A percentile compares a stretch with the other conserved stretches of the same genome.
Evolutionary conservation across 2,888 invertebrate genomes (phyloP).

Genomic region (Stictocephala bisonia): DNA sequence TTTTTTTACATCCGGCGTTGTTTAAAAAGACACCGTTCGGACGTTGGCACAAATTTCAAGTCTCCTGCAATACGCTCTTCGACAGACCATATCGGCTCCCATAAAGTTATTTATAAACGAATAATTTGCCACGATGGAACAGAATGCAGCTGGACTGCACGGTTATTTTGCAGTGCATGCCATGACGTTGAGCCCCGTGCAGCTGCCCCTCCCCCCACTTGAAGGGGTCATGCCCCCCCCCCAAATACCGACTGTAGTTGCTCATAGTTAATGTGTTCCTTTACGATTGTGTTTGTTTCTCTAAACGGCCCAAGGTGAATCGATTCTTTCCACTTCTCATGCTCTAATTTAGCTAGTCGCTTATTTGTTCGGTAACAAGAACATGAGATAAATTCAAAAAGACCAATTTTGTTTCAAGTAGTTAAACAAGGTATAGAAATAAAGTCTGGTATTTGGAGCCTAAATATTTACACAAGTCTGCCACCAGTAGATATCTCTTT

Average conservation of each 20-base stretch:
- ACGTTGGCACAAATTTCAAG: not conserved
- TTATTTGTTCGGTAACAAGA: no score
- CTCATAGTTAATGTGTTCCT: constrained; percentile 14
- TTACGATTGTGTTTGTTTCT: constrained; percentile 7
- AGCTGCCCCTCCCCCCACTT: not conserved
- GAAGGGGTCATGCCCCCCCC: no score
- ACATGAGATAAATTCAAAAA: no score
- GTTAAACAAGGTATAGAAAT: no score
- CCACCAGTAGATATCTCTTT: no score
- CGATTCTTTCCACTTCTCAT: constrained; percentile 20
- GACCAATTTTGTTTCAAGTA: no score
- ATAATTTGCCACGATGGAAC: constrained; percentile 5
- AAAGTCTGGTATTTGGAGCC: no score
- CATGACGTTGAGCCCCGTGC: constrained; percentile 12
- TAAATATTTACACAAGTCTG: no score
- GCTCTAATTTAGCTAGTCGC: constrained; percentile 17
- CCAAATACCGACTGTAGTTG: not conserved
- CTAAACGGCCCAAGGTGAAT: constrained; percentile 17
- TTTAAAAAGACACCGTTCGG: not conserved
- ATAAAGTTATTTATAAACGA: constrained; percentile 40
- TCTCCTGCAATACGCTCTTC: not conserved
- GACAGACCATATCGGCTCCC: constrained; percentile 2
- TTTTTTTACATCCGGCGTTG: no score
- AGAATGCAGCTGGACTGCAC: constrained; percentile 40
- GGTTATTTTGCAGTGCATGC: constrained; percentile 41